Evolutionary conservation across 2,113 vertebrate species (phyloP).

Genomic region (Tonatia bakeri): DNA sequence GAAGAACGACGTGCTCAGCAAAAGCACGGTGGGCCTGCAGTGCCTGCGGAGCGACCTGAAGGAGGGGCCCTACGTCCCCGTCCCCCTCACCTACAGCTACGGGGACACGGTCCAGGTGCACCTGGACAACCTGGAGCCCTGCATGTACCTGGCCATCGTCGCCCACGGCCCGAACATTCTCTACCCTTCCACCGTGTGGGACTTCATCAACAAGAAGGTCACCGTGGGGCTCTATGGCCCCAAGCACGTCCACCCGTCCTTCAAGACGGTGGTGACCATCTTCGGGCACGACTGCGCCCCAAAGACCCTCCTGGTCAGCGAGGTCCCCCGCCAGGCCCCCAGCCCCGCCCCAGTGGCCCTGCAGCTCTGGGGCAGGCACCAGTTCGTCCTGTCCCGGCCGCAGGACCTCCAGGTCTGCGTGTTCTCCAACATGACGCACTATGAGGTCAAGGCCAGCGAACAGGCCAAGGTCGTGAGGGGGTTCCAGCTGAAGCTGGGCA

Average conservation of each 20-base stretch:
- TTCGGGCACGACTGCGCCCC: constrained; percentile 96
- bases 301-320: constrained; percentile 91
- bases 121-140: constrained; percentile 93
- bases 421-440: constrained; percentile 96
- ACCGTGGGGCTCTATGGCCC: constrained; percentile 95
- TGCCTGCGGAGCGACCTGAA: constrained; percentile 92
- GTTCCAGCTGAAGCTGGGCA: constrained; percentile 96
- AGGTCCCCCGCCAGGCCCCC: constrained; percentile 87
- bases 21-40: constrained; percentile 84
- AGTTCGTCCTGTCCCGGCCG: constrained; percentile 88
- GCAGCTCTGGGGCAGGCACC: constrained; percentile 97
- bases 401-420: constrained; percentile 92
- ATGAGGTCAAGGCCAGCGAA: constrained; percentile 87
- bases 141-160: constrained; percentile 92
- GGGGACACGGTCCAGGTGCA: constrained; percentile 92
- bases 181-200: constrained; percentile 91
- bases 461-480: constrained; percentile 88
- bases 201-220: constrained; percentile 92
- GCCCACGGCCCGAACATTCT: constrained; percentile 86
- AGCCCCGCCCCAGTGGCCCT: constrained; percentile 85
- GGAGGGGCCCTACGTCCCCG: constrained; percentile 88
- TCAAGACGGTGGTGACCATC: constrained; percentile 93
- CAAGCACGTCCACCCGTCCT: constrained; percentile 96
- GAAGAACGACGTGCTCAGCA: constrained; percentile 83
- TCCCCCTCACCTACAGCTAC: constrained; percentile 84